These are phyloP conservation scores for Apostichopus leukothele DNA, from an alignment of 53 echinoderm and acorn worm genomes.

Conservation along the genomic window DNA sequence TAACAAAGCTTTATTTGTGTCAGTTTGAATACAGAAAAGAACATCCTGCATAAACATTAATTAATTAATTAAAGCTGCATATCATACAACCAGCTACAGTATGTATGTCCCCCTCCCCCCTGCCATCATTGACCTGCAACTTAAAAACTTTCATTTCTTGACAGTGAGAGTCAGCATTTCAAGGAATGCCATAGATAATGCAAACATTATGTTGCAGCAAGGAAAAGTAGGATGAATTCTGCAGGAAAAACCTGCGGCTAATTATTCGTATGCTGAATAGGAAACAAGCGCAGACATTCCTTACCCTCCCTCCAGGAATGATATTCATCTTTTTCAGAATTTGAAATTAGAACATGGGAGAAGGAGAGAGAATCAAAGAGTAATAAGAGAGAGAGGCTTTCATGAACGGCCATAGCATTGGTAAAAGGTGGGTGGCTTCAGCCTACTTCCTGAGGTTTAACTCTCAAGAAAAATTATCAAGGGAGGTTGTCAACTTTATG, in stretches of 20 bases:
- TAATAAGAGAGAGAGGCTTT: neutral
- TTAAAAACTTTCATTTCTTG: too few relatives aligned
- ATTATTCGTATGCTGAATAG: neutral
- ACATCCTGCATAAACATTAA: too few relatives aligned
- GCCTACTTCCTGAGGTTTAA: neutral
- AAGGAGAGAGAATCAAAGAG: neutral
- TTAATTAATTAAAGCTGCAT: too few relatives aligned
- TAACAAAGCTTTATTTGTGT: too few relatives aligned
- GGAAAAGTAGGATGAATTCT: neutral
- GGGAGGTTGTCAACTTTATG: slow-evolving; percentile 11
- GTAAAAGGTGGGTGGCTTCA: slow-evolving; percentile 1
- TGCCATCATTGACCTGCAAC: too few relatives aligned
- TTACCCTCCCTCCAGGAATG: neutral
- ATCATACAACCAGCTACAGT: too few relatives aligned
- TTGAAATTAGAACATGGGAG: neutral
- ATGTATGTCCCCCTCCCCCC: too few relatives aligned
- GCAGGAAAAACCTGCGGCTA: neutral
- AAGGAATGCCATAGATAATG: too few relatives aligned
- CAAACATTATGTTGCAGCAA: neutral
- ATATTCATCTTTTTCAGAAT: slow-evolving; percentile 14
- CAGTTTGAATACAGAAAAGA: too few relatives aligned
- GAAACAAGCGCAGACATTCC: slow-evolving; percentile 11
- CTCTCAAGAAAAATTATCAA: neutral
- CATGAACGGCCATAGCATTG: neutral
- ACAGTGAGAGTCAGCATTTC: too few relatives aligned